Evolutionary conservation across 2,888 invertebrate species (phyloP).

Genomic region (Pardosa pseudoannulata): DNA sequence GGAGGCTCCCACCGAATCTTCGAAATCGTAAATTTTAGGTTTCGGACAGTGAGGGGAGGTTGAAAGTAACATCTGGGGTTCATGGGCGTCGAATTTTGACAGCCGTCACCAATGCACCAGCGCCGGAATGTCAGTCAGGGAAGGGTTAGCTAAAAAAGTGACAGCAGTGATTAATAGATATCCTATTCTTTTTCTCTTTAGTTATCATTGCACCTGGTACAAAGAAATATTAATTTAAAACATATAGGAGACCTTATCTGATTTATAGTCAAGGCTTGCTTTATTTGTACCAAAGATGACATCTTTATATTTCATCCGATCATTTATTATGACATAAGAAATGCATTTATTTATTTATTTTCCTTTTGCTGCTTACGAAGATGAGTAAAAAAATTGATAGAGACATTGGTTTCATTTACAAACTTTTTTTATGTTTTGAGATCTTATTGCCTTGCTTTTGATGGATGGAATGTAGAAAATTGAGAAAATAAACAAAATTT

Average conservation of each 20-base stretch:
- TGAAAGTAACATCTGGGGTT: conserved; percentile 32
- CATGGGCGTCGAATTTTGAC: conserved; percentile 61
- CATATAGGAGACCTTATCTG: not conserved
- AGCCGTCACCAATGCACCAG: conserved; percentile 51
- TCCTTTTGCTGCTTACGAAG: too few species aligned
- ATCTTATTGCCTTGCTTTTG: too few species aligned
- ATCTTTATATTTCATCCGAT: conserved; percentile 20
- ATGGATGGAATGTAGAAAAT: too few species aligned
- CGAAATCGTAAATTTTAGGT: conserved; percentile 50
- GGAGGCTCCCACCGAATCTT: not conserved
- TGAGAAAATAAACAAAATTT: too few species aligned
- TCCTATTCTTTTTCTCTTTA: conserved; percentile 25
- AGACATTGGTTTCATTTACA: too few species aligned
- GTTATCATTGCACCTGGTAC: conserved; percentile 54
- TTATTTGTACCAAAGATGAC: conserved; percentile 18
- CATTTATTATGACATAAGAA: too few species aligned
- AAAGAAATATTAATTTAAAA: conserved; percentile 44
- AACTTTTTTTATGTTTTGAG: too few species aligned
- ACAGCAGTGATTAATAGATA: conserved; percentile 49
- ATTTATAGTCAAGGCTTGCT: conserved; percentile 11
- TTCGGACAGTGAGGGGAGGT: conserved; percentile 52
- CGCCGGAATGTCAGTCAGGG: conserved; percentile 44
- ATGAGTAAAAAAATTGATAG: too few species aligned
- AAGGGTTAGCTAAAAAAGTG: conserved; percentile 54
- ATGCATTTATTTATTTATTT: too few species aligned